Base-by-base conservation (phyloP, 2,797 vertebrate genomes). In the Coregonus sp. region DNA sequence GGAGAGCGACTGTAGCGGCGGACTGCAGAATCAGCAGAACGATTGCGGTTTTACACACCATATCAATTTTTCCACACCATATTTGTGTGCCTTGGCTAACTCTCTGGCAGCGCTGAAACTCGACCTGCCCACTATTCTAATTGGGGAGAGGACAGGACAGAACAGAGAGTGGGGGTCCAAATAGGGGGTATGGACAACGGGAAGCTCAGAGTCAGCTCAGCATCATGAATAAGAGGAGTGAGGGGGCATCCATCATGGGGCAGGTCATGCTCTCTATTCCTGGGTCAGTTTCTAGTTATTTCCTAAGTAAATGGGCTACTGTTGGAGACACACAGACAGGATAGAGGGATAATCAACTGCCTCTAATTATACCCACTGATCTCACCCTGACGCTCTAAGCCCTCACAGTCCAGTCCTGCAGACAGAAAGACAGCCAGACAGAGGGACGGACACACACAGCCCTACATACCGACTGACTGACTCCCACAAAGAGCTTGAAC, bases 281-380 rank as follows among this genome's bases (percentile, higher is more conserved):
- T 70, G 75, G 73, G 54, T 20, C n/a, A 75, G 68, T 74, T 54
- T 73, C 75, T 70, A 76, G 70, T 78, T 78, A 75, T 78, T 69
- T 76, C 67, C 72, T 73, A 67, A 59, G 79, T 82, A 82, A 76
- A 82, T 75, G 71, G 78, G 73, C 73, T 77, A 78, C 79, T 80
- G 77, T 82, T 77, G 76, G 72, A 81, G 40, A 85, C 78, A 83
- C 81, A 59, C 81, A 84, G 20, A 85, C 80, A 85, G 84, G 76
- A 70, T 15, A 82, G 78, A 90, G 85, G 79, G 86, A 90, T 90
- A 88, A 91, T 88, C 88, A 88, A 79, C 83, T 79, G 86, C 84
- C 82, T 91, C 86, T 91, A 91, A 90, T 91, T 92, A 92, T 87
- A 91, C 85, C 80, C 88, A 87, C 83, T 91, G 89, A 93, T 89